Conservation (phyloP, 1,140 invertebrate species). For the Scaptomyza montana region DNA sequence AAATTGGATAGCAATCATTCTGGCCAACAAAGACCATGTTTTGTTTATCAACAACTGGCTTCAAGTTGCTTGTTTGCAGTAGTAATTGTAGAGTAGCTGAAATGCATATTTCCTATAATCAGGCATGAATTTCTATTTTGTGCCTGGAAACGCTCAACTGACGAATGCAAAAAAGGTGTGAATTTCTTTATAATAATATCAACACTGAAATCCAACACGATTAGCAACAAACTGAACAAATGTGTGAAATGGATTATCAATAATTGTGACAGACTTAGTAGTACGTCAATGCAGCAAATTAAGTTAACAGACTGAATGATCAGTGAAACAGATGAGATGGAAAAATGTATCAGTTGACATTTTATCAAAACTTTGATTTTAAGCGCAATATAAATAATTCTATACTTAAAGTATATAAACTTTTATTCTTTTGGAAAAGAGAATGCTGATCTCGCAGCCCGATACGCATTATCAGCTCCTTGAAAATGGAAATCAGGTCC, state of each 20-base stretch:
- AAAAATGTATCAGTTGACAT: background rate
- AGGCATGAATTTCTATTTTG: constrained; percentile 14
- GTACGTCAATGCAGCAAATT: constrained; percentile 37
- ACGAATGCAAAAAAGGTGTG: constrained; percentile 54
- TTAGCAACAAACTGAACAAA: constrained; percentile 55
- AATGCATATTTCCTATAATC: background rate
- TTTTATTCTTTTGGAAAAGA: too few relatives aligned
- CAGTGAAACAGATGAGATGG: background rate
- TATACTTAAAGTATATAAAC: too few relatives aligned
- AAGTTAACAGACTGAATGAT: constrained; percentile 22
- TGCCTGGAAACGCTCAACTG: constrained; percentile 40
- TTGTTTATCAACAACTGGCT: constrained; percentile 46
- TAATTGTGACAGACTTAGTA: constrained; percentile 47
- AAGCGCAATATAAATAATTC: too few relatives aligned
- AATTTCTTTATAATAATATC: constrained; percentile 66
- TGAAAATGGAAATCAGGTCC: too few relatives aligned
- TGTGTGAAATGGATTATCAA: constrained; percentile 41
- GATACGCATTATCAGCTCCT: too few relatives aligned
- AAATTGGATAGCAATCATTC: constrained; percentile 38
- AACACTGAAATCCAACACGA: constrained; percentile 45
- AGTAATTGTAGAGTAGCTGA: background rate
- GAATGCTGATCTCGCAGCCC: too few relatives aligned
- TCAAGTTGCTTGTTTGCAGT: background rate
- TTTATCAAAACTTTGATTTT: too few relatives aligned
- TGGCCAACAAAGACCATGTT: constrained; percentile 31